These are phyloP conservation scores for Drosophila helvetica DNA, from an alignment of 2,888 invertebrate species.

Conservation along the genomic window DNA sequence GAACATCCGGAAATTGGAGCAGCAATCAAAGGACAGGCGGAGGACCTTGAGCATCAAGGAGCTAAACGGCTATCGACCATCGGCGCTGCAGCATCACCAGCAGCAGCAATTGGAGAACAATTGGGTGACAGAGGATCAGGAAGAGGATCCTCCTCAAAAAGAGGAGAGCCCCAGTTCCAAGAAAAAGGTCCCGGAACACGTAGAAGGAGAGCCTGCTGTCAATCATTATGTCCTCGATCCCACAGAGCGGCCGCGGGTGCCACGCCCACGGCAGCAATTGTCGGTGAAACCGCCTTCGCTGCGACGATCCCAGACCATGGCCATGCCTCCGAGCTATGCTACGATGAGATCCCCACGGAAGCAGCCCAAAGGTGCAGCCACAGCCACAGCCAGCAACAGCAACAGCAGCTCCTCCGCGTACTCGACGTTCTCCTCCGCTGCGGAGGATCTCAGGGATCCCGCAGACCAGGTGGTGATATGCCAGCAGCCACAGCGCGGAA, in stretches of 20 bases:
- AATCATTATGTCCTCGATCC: constrained; percentile 82
- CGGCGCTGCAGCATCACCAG: constrained; percentile 86
- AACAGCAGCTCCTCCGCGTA: constrained; percentile 65
- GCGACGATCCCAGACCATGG: constrained; percentile 83
- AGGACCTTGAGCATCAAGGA: constrained; percentile 86
- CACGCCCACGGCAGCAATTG: constrained; percentile 81
- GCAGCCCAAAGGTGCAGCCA: neutral
- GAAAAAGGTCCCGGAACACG: neutral
- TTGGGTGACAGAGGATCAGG: constrained; percentile 83
- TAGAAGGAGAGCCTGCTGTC: constrained; percentile 13
- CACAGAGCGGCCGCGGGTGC: constrained; percentile 69
- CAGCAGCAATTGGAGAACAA: constrained; percentile 85
- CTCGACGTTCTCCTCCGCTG: constrained; percentile 59
- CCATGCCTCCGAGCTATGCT: constrained; percentile 55
- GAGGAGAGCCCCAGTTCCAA: neutral
- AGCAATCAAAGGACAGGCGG: constrained; percentile 72
- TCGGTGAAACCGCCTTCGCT: constrained; percentile 78
- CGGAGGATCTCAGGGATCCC: constrained; percentile 38
- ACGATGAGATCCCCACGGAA: constrained; percentile 48
- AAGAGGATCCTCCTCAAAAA: constrained; percentile 29
- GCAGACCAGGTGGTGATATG: constrained; percentile 66
- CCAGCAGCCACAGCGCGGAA: constrained; percentile 69
- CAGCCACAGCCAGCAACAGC: constrained; percentile 29
- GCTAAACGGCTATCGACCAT: constrained; percentile 87
- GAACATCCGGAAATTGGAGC: constrained; percentile 85